These are phyloP conservation scores for Triplophysa rosa DNA, from an alignment of 2,113 vertebrate species.

Conservation along the genomic window DNA sequence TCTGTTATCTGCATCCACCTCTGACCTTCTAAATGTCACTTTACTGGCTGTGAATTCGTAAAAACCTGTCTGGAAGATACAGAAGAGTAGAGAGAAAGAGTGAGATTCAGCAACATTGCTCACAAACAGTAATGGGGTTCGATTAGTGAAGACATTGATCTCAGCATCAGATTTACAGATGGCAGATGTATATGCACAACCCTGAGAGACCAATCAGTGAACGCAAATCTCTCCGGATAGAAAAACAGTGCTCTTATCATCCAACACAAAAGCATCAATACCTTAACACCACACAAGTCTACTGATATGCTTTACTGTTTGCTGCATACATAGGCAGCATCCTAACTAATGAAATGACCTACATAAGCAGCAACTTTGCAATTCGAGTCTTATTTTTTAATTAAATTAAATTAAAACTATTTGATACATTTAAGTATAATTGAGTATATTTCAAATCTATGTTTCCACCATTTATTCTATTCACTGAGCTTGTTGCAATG, in stretches of 20 bases:
- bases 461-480: too few relatives aligned
- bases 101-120: slow-evolving; percentile 24
- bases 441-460: too few relatives aligned
- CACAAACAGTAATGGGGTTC: slow-evolving; percentile 65
- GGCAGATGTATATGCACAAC: slow-evolving; percentile 31
- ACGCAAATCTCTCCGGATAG: slow-evolving; percentile 53
- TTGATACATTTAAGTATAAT: too few relatives aligned
- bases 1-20: slow-evolving; percentile 25
- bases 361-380: too few relatives aligned
- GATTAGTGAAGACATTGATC: slow-evolving; percentile 71
- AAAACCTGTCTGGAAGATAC: slow-evolving; percentile 38
- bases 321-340: too few relatives aligned
- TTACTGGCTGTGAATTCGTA: slow-evolving; percentile 23
- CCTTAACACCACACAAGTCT: too few relatives aligned
- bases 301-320: neutral
- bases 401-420: too few relatives aligned
- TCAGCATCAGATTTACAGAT: slow-evolving; percentile 61
- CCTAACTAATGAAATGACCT: too few relatives aligned
- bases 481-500: too few relatives aligned
- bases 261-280: slow-evolving; percentile 55
- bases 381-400: too few relatives aligned
- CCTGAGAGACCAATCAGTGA: slow-evolving; percentile 60
- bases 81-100: slow-evolving; percentile 53
- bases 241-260: slow-evolving; percentile 61
- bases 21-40: slow-evolving; percentile 8